Conservation (phyloP, 1,140 invertebrate species). For the Orussus abietinus region DNA sequence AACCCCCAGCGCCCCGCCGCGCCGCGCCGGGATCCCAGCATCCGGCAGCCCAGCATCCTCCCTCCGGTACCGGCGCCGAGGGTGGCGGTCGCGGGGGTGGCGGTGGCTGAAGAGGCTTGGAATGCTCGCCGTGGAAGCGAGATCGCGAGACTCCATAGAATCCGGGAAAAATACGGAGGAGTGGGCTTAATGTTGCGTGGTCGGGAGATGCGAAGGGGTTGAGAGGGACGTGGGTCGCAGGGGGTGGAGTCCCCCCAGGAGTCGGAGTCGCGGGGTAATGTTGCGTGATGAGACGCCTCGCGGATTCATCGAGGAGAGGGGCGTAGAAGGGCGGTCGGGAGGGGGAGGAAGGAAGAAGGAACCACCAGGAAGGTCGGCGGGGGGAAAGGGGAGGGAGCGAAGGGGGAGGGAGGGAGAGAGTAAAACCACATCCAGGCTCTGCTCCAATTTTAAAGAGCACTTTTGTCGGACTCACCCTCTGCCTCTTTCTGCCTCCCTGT, state of each 20-base stretch:
- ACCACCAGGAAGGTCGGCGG: constrained; percentile 14
- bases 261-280: constrained; percentile 43
- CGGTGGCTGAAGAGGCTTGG: constrained; percentile 1
- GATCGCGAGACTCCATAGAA: constrained; percentile 25
- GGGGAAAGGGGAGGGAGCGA: constrained; percentile 16
- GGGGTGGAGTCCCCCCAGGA: constrained; percentile 17
- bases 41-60: constrained; percentile 4
- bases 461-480: constrained; percentile 28
- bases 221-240: constrained; percentile 3
- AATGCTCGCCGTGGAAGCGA: constrained; percentile 6
- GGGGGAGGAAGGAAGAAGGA: constrained; percentile 17
- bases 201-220: constrained; percentile 33
- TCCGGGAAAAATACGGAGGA: constrained; percentile 36
- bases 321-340: constrained; percentile 16
- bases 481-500: constrained; percentile 12
- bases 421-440: constrained; percentile 26
- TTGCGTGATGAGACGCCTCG: constrained; percentile 53
- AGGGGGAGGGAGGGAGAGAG: constrained; percentile 14
- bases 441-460: constrained; percentile 44
- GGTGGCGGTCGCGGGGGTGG: too few species aligned
- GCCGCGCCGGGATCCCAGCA: constrained; percentile 7
- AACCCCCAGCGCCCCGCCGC: background rate
- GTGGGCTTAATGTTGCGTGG: constrained; percentile 47
- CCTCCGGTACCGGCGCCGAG: background rate
- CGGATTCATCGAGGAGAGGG: constrained; percentile 45